phyloP scores from a whole-genome alignment of 2,888 invertebrate genomes.

The Lydus trimaculatus region DNA sequence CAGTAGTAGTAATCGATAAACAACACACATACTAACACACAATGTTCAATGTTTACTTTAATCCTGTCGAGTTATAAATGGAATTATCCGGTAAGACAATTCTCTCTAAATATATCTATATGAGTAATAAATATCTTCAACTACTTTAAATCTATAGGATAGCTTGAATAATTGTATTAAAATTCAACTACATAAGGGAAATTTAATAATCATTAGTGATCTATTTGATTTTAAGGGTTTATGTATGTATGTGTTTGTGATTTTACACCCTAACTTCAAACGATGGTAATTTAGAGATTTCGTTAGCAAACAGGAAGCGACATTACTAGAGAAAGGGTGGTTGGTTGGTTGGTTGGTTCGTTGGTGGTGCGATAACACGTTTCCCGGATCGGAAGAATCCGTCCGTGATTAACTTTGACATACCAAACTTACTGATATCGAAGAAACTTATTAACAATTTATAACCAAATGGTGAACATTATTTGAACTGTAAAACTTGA shows the following conservation, averaged over 20 bases:
- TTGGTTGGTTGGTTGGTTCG: too few relatives aligned
- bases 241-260: background rate
- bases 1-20: background rate
- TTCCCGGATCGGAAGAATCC: constrained; percentile 41
- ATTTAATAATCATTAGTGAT: background rate
- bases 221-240: background rate
- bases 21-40: background rate
- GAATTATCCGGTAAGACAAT: background rate
- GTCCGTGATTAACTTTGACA: constrained; percentile 44
- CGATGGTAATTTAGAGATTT: constrained; percentile 26
- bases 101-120: background rate
- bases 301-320: constrained; percentile 40
- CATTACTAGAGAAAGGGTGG: constrained; percentile 45
- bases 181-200: background rate
- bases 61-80: background rate
- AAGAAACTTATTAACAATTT: constrained; percentile 27
- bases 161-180: background rate
- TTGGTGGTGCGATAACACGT: constrained; percentile 37
- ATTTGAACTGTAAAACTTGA: background rate
- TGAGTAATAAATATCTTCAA: background rate
- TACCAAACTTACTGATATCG: constrained; percentile 29
- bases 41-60: constrained; percentile 5
- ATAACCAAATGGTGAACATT: background rate
- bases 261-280: background rate
- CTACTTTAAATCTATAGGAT: background rate